Conservation (phyloP, 2,797 vertebrate species). For the Australoheros facetus region DNA sequence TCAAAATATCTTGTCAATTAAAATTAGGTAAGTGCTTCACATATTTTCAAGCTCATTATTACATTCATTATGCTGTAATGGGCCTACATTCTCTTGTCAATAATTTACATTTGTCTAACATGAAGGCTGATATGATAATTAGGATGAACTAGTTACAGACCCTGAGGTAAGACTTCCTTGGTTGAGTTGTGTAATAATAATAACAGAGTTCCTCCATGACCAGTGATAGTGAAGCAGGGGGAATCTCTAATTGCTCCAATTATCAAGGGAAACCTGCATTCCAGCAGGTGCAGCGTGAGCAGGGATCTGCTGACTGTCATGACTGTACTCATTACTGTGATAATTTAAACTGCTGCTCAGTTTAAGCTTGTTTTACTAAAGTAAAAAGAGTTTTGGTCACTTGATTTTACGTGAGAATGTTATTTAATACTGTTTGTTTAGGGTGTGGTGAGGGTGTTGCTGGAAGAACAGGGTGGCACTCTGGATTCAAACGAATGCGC, state of each 20-base stretch:
- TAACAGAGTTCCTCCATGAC: conserved; percentile 62
- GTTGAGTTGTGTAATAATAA: conserved; percentile 68
- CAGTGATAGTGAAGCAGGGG: conserved; percentile 59
- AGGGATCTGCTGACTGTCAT: conserved; percentile 39
- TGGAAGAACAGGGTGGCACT: conserved; percentile 25
- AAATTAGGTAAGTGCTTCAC: neutral
- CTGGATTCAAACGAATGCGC: conserved; percentile 18
- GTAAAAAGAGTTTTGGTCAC: neutral
- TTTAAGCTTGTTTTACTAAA: neutral
- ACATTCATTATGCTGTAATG: conserved; percentile 62
- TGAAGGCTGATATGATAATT: conserved; percentile 76
- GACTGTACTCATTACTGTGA: conserved; percentile 27
- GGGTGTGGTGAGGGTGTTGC: conserved; percentile 30
- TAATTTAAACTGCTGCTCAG: conserved; percentile 9
- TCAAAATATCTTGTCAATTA: neutral
- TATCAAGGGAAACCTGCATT: conserved; percentile 75
- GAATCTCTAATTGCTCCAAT: conserved; percentile 77
- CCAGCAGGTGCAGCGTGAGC: conserved; percentile 54
- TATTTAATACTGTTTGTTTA: conserved; percentile 1
- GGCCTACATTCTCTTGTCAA: conserved; percentile 55
- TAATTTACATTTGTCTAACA: conserved; percentile 73
- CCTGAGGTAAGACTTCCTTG: conserved; percentile 62
- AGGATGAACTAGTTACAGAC: conserved; percentile 65
- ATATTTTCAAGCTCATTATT: neutral
- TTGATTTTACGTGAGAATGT: neutral